Conservation (phyloP, 2,113 vertebrate genomes). For the Cromileptes altivelis region DNA sequence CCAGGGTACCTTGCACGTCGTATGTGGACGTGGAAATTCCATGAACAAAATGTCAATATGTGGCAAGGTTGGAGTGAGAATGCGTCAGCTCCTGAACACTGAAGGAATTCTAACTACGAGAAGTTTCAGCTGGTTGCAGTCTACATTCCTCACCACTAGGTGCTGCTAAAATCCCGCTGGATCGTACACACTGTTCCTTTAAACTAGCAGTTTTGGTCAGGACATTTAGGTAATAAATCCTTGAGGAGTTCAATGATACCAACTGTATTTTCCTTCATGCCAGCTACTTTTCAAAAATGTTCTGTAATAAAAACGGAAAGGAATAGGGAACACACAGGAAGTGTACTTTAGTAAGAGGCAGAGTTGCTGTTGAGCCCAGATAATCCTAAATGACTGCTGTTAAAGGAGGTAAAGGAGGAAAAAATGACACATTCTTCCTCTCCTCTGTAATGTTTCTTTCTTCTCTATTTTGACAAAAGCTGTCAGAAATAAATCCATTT, state of each 20-base stretch:
- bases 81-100: too few relatives aligned
- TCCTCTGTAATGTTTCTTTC: conserved; percentile 16
- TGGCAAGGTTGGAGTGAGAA: too few relatives aligned
- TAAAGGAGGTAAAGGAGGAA: conserved; percentile 2
- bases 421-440: conserved; percentile 23
- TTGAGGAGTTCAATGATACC: conserved; percentile 19
- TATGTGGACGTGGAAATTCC: too few relatives aligned
- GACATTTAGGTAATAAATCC: conserved; percentile 74
- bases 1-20: too few relatives aligned
- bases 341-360: conserved; percentile 1
- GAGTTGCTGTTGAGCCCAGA: conserved; percentile 16
- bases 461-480: conserved; percentile 45
- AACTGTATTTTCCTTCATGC: background rate
- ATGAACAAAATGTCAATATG: too few relatives aligned
- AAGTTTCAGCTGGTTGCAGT: too few relatives aligned
- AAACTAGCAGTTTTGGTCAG: conserved; percentile 61
- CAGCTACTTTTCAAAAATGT: conserved; percentile 8
- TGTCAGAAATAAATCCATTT: conserved; percentile 34
- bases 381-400: conserved; percentile 48
- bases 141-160: too few relatives aligned
- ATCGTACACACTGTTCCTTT: too few relatives aligned
- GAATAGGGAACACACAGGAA: background rate
- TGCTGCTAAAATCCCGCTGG: too few relatives aligned
- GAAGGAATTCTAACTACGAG: too few relatives aligned
- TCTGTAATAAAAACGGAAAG: background rate